A percentile compares a stretch with the other conserved stretches of the same genome.
Evolutionary conservation across 2,113 vertebrate species (phyloP).

Genomic region (Pagrus major): DNA sequence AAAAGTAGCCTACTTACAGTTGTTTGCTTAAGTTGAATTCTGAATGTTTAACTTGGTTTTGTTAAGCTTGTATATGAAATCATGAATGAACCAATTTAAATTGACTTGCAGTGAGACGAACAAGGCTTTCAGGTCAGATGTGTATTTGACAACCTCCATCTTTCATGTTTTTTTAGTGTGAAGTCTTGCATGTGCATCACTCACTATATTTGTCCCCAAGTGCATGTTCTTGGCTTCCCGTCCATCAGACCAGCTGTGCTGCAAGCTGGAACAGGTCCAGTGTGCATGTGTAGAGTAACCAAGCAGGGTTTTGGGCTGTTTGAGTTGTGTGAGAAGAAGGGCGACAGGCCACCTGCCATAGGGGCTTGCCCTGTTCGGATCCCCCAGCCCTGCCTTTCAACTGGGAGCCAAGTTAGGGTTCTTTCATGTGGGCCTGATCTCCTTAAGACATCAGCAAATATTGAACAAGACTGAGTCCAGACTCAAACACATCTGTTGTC

Average conservation of each 20-base stretch:
- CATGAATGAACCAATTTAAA: not conserved
- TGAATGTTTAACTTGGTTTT: not conserved
- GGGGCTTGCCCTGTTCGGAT: constrained; percentile 72
- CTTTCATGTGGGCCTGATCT: constrained; percentile 81
- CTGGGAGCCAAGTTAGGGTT: constrained; percentile 74
- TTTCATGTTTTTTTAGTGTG: constrained; percentile 31
- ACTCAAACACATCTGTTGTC: constrained; percentile 82
- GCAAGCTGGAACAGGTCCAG: constrained; percentile 66
- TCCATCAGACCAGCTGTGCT: constrained; percentile 68
- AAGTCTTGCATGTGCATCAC: constrained; percentile 48
- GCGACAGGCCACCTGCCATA: constrained; percentile 78
- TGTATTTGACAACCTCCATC: constrained; percentile 21
- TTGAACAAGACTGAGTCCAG: constrained; percentile 77
- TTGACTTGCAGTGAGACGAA: not conserved
- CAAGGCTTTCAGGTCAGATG: constrained; percentile 33
- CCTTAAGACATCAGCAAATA: constrained; percentile 79
- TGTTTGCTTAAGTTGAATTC: not conserved
- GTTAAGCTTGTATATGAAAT: not conserved
- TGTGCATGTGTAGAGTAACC: constrained; percentile 73
- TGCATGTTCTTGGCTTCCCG: constrained; percentile 62
- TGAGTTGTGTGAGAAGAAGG: constrained; percentile 67
- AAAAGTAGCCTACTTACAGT: too few species aligned
- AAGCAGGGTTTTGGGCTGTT: constrained; percentile 66
- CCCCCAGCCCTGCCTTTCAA: constrained; percentile 75
- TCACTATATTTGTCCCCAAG: constrained; percentile 45